phyloP scores from a whole-genome alignment of 2,113 vertebrate species.

The Syngnathoides biaculeatus region DNA sequence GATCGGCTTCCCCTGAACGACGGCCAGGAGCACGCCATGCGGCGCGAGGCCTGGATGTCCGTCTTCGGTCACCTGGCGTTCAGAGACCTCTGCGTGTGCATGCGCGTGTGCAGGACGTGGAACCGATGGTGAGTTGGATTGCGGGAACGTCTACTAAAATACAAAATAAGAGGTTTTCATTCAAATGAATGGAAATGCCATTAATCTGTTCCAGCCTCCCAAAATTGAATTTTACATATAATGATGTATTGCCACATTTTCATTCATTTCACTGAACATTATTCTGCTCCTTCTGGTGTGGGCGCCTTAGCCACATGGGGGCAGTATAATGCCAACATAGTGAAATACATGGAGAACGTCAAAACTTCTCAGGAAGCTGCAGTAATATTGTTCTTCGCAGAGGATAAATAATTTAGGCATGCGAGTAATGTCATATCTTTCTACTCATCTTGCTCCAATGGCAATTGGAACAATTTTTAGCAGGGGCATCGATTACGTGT shows the following conservation, averaged over 20 bases:
- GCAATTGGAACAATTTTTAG: no score
- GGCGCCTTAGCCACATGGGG: background rate
- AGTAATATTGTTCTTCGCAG: no score
- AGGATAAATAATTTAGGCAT: no score
- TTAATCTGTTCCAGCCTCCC: no score
- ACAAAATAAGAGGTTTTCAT: no score
- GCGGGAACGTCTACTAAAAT: no score
- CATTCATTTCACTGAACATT: background rate
- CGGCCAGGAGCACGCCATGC: constrained; percentile 86
- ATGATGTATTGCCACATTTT: background rate
- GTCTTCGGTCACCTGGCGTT: constrained; percentile 90
- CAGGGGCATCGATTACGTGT: no score
- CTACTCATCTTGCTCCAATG: no score
- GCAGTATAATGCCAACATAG: background rate
- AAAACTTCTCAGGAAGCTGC: background rate
- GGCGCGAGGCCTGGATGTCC: constrained; percentile 90
- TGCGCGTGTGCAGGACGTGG: constrained; percentile 97
- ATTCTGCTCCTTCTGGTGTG: background rate
- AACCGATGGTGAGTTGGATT: constrained; percentile 88
- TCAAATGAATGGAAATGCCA: no score
- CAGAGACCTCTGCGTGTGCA: constrained; percentile 91
- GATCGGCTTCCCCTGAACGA: constrained; percentile 86
- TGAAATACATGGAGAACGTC: background rate
- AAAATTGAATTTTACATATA: no score
- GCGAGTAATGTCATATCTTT: no score